A percentile compares a stretch with the other conserved stretches of the same genome.
phyloP scores from a whole-genome alignment of 2,888 invertebrate species.

The Desoria tigrina region DNA sequence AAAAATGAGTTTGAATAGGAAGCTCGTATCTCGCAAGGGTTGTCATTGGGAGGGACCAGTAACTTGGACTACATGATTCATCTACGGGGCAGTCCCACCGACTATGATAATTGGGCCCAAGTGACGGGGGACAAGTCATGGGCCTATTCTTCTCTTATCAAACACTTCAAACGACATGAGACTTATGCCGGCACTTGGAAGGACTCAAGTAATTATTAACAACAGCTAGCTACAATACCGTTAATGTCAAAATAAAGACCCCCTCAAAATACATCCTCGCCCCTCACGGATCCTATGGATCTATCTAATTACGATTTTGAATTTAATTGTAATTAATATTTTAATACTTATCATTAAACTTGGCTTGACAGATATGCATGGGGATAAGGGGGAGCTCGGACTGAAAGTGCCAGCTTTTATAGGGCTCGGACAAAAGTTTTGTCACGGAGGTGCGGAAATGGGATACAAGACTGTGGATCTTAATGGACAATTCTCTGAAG shows the following conservation, averaged over 20 bases:
- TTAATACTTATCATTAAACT: not conserved
- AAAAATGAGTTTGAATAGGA: constrained; percentile 4
- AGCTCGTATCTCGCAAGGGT: constrained; percentile 19
- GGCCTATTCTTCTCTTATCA: constrained; percentile 22
- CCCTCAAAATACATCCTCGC: too few species aligned
- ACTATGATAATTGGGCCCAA: constrained; percentile 34
- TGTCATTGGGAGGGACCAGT: constrained; percentile 27
- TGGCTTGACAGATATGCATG: constrained; percentile 29
- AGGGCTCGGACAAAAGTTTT: constrained; percentile 36
- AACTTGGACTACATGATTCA: constrained; percentile 33
- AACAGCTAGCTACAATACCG: not conserved
- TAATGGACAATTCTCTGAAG: constrained; percentile 43
- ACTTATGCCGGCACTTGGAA: constrained; percentile 34
- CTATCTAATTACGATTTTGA: not conserved
- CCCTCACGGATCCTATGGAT: too few species aligned
- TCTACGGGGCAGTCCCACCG: constrained; percentile 22
- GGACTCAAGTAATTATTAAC: constrained; percentile 7
- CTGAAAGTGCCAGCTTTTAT: constrained; percentile 35
- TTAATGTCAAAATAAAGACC: too few species aligned
- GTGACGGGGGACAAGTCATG: constrained; percentile 27
- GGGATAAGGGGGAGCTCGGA: constrained; percentile 36
- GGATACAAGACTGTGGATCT: constrained; percentile 45
- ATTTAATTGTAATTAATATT: too few species aligned
- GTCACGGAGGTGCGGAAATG: constrained; percentile 47
- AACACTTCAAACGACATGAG: constrained; percentile 34